Base-by-base conservation (phyloP, 2,888 invertebrate species). In the Lampropteryx suffumata region DNA sequence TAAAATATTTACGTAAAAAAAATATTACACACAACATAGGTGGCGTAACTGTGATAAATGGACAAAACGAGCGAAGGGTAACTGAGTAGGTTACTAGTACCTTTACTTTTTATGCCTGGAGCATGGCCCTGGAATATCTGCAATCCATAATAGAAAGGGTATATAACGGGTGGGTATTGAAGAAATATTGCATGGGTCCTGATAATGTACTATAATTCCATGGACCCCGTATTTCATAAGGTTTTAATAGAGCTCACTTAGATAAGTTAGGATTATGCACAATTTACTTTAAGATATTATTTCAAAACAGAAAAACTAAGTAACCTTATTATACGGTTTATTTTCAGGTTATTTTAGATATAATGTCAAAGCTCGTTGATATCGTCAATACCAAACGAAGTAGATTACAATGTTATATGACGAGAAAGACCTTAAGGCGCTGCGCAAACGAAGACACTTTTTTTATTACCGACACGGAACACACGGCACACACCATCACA, bases 11-110 rank as follows among this genome's bases (percentile, higher is more conserved):
- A 57, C 59, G 57, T 54, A 57, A 56, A 60, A 57, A 60, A 62
- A 56, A 55, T 62, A 55, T 57, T 61, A 55, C 53, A 52, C 52
- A 56, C 51, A 56, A 53, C 55, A 46, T 60, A 62, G 60, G 55
- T 59, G 56, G 59, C 55, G 48, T 63, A 63, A 61, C 57, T 35
- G 55, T 63, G 61, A 63, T 61, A 63, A 59, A 63, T 63, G 59
- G 56, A 33, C 57, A 43, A 32, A 42, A 59, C 59, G 57, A 57
- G 48, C 49, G 40, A 54, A 53, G 57, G 57, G 63, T 56, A 51
- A 56, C 51, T 55, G 56, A 61, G 54, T 61, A 61, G 57, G 52
- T 57, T 53, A 55, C 57, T 55, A 50, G 49, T 52, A 52, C 52
- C 49, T 52, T 56, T 53, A 36, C 46, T 37, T 55, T 55, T 58